Evolutionary conservation across 2,797 vertebrate species (phyloP).

Genomic region (Oryzias sinensis): DNA sequence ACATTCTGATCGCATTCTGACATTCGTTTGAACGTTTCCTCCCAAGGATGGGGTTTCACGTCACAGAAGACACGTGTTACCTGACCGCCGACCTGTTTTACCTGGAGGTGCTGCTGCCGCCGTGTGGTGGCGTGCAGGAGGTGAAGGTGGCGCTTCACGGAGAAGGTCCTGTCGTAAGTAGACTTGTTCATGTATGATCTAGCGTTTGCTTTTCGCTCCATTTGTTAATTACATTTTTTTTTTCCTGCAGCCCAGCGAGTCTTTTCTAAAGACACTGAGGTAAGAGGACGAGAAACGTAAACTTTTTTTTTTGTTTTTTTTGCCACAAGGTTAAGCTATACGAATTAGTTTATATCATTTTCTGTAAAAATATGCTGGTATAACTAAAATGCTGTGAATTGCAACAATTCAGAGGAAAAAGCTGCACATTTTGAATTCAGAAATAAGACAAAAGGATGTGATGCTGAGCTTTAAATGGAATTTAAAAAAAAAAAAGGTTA

Average conservation of each 20-base stretch:
- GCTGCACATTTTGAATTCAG: too few species aligned
- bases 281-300: constrained; percentile 46
- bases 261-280: constrained; percentile 80
- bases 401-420: too few species aligned
- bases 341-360: background rate
- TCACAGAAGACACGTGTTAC: constrained; percentile 81
- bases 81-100: constrained; percentile 87
- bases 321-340: background rate
- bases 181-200: background rate
- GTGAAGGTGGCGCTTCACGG: constrained; percentile 83
- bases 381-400: too few species aligned
- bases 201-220: background rate
- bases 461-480: too few species aligned
- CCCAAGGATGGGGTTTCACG: constrained; percentile 78
- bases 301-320: background rate
- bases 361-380: too few species aligned
- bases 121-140: constrained; percentile 72
- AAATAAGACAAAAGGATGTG: too few species aligned
- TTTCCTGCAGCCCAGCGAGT: constrained; percentile 77
- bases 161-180: constrained; percentile 78
- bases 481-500: too few species aligned
- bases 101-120: constrained; percentile 82
- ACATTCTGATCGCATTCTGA: background rate
- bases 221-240: constrained; percentile 2
- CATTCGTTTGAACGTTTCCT: background rate